Base-by-base conservation (phyloP, 2,113 vertebrate species). In the Passer montanus region DNA sequence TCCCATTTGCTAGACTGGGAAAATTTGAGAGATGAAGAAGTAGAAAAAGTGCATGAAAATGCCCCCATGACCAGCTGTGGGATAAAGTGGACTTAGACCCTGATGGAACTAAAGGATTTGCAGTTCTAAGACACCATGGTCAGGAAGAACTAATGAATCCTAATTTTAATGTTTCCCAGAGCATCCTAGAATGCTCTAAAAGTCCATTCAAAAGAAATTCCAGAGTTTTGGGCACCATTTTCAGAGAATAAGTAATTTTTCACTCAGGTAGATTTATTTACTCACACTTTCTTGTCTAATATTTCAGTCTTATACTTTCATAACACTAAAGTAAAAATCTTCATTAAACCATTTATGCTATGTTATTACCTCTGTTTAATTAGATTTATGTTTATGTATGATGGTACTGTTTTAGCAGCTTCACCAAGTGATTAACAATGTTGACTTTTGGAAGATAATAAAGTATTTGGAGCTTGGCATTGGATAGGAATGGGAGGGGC, bases 111-210 rank as follows among this genome's bases (percentile, higher is more conserved):
- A 85, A 55, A 79, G 28, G 11, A 50, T 89, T 75, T 89, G 35
- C 23, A 55, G 22, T 52, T 82, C 39, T 79, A 79, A 50, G 52
- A 55, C 14, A 67, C 11, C 0, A 0, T 30, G 22, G 14, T 28
- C 26, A 30, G 18, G 8, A 87, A 15, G 13, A 76, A 84, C 19
- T 69, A 77, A 47, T 35, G 6, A 74, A 11, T 35, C 8, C 37
- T 30, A 52, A 59, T 47, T 67, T 59, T 50, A 87, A 43, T 16
- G 5, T 56, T 91, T 67, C 63, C 35, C 47, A 75, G 18, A 59
- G 8, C 4, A 4, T 55, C 59, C n/a, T 41, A 87, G 39, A 90
- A 55, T 15, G n/a, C 22, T 59, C 56, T 59, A 74, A 87, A 70
- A 87, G 24, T 2, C 0, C 41, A 50, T 62, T 56, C 5, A 66